Evolutionary conservation across 2,113 vertebrate species (phyloP).

Genomic region (Mustelus asterias): DNA sequence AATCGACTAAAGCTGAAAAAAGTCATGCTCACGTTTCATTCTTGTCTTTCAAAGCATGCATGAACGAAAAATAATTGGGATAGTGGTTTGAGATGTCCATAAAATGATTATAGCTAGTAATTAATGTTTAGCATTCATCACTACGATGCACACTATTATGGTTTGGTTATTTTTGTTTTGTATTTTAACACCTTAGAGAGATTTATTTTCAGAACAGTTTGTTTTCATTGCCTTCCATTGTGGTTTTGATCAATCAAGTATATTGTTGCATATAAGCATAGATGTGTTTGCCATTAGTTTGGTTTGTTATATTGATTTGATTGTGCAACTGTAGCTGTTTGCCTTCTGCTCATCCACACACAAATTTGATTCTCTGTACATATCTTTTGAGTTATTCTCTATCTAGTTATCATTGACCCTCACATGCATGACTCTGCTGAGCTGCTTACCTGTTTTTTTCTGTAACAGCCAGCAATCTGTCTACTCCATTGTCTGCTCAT

Average conservation of each 20-base stretch:
- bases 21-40: background rate
- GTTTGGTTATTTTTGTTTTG: background rate
- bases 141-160: background rate
- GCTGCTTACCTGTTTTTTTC: background rate
- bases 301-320: background rate
- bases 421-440: background rate
- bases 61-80: background rate
- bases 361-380: background rate
- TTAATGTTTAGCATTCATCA: background rate
- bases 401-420: background rate
- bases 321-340: background rate
- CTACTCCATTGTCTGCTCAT: background rate
- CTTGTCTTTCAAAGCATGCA: background rate
- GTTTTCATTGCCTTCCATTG: background rate
- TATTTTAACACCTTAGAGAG: background rate
- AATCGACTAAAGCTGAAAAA: background rate
- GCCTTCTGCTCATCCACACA: background rate
- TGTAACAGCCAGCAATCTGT: background rate
- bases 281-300: background rate
- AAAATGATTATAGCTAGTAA: background rate
- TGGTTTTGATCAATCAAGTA: background rate
- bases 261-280: background rate
- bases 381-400: background rate
- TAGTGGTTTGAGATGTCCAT: background rate
- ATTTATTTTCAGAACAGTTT: background rate